phyloP scores from a whole-genome alignment of 1,140 invertebrate genomes.

The Cryptotermes secundus region DNA sequence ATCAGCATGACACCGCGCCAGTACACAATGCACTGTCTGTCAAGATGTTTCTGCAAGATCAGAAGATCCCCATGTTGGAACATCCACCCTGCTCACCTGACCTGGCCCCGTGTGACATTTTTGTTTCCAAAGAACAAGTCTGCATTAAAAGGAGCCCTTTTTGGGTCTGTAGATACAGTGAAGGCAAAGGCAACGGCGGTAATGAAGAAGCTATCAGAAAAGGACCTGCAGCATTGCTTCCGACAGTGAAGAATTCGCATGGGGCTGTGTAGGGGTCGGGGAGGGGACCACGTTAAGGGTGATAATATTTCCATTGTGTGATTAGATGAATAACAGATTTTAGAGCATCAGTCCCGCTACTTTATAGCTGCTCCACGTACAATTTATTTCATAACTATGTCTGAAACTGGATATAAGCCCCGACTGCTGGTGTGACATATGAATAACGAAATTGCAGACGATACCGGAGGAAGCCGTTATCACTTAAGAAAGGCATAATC shows the following conservation, averaged over 20 bases:
- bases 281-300: too few species aligned
- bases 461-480: too few species aligned
- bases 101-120: conserved; percentile 42
- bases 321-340: conserved; percentile 15
- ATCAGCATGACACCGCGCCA: conserved; percentile 36
- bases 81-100: conserved; percentile 40
- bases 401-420: too few species aligned
- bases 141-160: conserved; percentile 40
- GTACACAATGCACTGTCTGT: conserved; percentile 25
- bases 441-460: too few species aligned
- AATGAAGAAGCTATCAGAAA: too few species aligned
- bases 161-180: conserved; percentile 35
- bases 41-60: conserved; percentile 37
- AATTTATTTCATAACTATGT: too few species aligned
- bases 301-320: neutral
- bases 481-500: too few species aligned
- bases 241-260: conserved; percentile 38
- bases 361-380: conserved; percentile 30
- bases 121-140: conserved; percentile 45
- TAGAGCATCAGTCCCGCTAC: conserved; percentile 26
- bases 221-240: conserved; percentile 39
- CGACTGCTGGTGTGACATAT: too few species aligned
- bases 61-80: conserved; percentile 37
- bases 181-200: too few species aligned
- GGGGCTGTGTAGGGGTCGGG: conserved; percentile 35